Evolutionary conservation across 2,888 invertebrate genomes (phyloP), one percentile per base, ranked within the genome.

Genomic region (Tholera decimalis): DNA sequence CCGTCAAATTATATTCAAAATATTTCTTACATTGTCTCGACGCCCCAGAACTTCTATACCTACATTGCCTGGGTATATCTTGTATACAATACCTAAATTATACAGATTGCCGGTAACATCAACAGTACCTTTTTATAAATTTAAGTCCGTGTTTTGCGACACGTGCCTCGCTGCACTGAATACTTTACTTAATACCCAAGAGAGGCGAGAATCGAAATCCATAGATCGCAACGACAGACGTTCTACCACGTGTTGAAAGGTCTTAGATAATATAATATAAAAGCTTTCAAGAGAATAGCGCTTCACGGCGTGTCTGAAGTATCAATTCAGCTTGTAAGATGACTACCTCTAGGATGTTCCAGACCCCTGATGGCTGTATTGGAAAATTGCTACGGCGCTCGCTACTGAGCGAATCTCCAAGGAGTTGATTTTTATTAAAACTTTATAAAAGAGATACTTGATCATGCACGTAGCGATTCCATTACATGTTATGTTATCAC

Each of bases 261-360:
- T 93, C 92, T 92, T 91, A 91, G 93, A 94, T 95, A 95, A 95
- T 95, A 94, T 94, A 94, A 95, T 94, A 94, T 93, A 94, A 94
- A 94, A 95, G 93, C 95, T 95, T 94, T 95, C 94, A 94, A 94
- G 91, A 93, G 93, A 94, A 94, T 92, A 92, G 91, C 92, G 91
- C 90, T 92, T 89, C 88, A 89, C 89, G 83, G 89, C 88, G 89
- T 89, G 94, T 94, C 94, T 95, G 92, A 94, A 95, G 94, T 93
- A 94, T 94, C 94, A 94, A 94, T 94, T 93, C 93, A 91, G 89
- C 91, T 93, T 93, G 94, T 94, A 92, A 93, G 89, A 90, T 88
- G 87, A 93, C 93, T 92, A 92, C 91, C 91, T 90, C 87, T 89
- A 89, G 88, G 88, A 89, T 91, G 86, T 87, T 87, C 83, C 85